A percentile compares a stretch with the other conserved stretches of the same genome.
Conservation (phyloP, 2,113 vertebrate species). For the Rhea americana region DNA sequence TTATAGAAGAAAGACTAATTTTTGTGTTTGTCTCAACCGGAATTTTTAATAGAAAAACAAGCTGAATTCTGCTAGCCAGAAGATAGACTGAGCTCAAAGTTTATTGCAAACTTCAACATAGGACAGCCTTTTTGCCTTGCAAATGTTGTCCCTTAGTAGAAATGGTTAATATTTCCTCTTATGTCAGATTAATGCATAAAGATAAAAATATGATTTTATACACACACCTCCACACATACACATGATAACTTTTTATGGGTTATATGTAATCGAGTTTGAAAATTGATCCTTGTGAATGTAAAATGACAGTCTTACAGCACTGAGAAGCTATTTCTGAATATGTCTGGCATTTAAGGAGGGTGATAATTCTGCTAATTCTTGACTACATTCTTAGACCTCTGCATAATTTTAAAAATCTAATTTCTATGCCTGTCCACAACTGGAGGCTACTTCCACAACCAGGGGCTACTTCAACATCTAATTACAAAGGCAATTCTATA, state of each 20-base stretch:
- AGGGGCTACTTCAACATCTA: not conserved
- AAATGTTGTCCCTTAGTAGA: not conserved
- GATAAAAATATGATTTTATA: not conserved
- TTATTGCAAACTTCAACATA: not conserved
- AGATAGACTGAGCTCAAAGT: constrained; percentile 25
- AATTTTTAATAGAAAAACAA: constrained; percentile 28
- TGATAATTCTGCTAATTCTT: not conserved
- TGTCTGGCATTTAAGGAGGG: not conserved
- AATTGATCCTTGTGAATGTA: fast-evolving
- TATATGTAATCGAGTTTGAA: not conserved
- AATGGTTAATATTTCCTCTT: not conserved
- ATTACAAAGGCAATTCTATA: not conserved
- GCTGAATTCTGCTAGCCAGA: not conserved
- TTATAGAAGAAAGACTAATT: not conserved
- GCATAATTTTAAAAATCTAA: not conserved
- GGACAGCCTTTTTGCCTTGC: constrained; percentile 11
- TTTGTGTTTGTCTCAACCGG: constrained; percentile 16
- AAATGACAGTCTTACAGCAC: fast-evolving
- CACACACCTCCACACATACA: not conserved
- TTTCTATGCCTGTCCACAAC: not conserved
- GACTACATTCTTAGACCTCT: not conserved
- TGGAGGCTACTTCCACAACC: not conserved
- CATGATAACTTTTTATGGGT: not conserved
- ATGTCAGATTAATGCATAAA: not conserved
- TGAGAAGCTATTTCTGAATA: not conserved